phyloP scores from a whole-genome alignment of 2,888 invertebrate species.

The Chrysomela aeneicollis region DNA sequence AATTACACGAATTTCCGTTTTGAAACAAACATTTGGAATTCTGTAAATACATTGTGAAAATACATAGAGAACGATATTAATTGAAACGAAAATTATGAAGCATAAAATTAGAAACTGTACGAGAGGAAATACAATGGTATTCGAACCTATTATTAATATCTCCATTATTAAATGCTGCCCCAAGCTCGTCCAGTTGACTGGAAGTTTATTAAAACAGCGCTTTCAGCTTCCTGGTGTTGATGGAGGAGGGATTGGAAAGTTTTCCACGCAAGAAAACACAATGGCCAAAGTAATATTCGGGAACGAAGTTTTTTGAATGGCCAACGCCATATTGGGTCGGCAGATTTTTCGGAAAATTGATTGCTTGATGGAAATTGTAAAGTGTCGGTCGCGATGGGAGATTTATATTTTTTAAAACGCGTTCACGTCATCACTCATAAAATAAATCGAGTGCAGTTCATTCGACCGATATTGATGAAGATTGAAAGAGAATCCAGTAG shows the following conservation, averaged over 20 bases:
- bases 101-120: slow-evolving; percentile 37
- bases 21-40: too few species aligned
- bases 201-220: slow-evolving; percentile 36
- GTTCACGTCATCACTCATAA: neutral
- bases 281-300: slow-evolving; percentile 19
- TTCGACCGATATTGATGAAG: too few species aligned
- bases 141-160: slow-evolving; percentile 52
- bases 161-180: slow-evolving; percentile 46
- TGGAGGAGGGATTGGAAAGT: slow-evolving; percentile 33
- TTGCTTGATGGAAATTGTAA: slow-evolving; percentile 2
- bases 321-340: slow-evolving; percentile 5
- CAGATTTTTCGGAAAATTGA: slow-evolving; percentile 5
- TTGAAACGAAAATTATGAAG: slow-evolving; percentile 36
- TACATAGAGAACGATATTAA: slow-evolving; percentile 37
- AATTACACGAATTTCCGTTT: too few species aligned
- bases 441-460: neutral
- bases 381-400: neutral
- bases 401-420: neutral
- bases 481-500: too few species aligned
- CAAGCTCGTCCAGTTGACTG: slow-evolving; percentile 13
- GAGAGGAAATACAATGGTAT: slow-evolving; percentile 44
- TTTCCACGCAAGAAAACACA: slow-evolving; percentile 27
- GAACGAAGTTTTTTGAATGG: slow-evolving; percentile 2
- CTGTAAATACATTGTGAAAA: slow-evolving; percentile 24
- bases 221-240: slow-evolving; percentile 24